phyloP scores from a whole-genome alignment of 2,888 invertebrate species.

The Meandrusa payeni region DNA sequence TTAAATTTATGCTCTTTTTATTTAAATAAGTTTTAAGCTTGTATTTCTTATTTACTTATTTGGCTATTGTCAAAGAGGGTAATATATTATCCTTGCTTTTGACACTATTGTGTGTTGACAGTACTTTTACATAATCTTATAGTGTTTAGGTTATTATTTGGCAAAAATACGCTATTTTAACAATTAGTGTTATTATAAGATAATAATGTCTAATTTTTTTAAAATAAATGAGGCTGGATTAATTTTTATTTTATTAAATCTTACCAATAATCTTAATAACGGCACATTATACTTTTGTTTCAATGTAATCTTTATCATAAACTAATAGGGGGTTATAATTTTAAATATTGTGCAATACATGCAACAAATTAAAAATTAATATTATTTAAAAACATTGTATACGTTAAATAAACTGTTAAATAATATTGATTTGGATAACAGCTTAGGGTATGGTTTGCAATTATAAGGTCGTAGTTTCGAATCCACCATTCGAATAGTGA shows the following conservation, averaged over 20 bases:
- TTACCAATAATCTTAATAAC: no score
- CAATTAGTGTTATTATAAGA: slow-evolving; percentile 2
- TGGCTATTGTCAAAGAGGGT: no score
- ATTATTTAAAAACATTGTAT: not conserved
- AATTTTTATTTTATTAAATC: slow-evolving; percentile 19
- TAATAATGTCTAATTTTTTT: slow-evolving; percentile 17
- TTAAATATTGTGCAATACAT: no score
- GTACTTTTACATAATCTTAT: not conserved
- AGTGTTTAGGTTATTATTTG: slow-evolving; percentile 3
- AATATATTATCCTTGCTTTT: not conserved
- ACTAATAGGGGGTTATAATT: no score
- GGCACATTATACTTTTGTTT: no score
- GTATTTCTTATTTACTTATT: no score
- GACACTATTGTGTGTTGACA: no score
- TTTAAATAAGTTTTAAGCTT: slow-evolving; percentile 5
- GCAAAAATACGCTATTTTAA: slow-evolving; percentile 10
- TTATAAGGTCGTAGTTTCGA: no score
- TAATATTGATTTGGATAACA: not conserved
- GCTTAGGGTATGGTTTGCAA: no score
- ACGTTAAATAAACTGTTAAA: not conserved
- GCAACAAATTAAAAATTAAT: not conserved
- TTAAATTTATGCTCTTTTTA: not conserved
- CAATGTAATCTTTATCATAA: no score
- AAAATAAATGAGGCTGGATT: slow-evolving; percentile 34
- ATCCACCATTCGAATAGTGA: no score